Evolutionary conservation across 2,888 invertebrate species (phyloP).

Genomic region (Drosophila recens): DNA sequence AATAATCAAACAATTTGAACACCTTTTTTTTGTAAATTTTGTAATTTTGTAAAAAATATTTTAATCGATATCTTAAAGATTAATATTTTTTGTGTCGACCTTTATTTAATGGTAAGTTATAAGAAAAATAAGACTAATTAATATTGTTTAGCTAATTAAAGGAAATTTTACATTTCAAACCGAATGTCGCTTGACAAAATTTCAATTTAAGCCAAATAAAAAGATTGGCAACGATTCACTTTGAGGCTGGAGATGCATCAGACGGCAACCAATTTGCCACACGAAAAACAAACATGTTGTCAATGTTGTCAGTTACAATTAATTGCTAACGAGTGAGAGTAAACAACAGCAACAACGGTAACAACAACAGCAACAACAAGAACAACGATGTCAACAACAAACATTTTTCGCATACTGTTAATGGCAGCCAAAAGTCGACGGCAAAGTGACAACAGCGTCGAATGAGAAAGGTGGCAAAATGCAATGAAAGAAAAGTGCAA

Average conservation of each 20-base stretch:
- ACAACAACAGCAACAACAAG: slow-evolving; percentile 8
- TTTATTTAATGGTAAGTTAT: too few species aligned
- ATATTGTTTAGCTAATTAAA: background rate
- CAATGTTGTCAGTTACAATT: slow-evolving; percentile 55
- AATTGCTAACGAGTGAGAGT: slow-evolving; percentile 50
- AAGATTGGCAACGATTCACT: slow-evolving; percentile 27
- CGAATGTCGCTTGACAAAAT: background rate
- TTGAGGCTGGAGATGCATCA: slow-evolving; percentile 27
- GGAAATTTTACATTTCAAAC: background rate
- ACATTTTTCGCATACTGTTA: slow-evolving; percentile 2
- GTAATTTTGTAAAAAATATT: too few species aligned
- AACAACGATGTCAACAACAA: slow-evolving; percentile 12
- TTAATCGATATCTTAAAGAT: too few species aligned
- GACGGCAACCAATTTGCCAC: slow-evolving; percentile 38
- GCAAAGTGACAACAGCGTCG: slow-evolving; percentile 30
- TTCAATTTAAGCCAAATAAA: background rate
- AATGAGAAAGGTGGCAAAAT: slow-evolving; percentile 18
- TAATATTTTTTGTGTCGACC: too few species aligned
- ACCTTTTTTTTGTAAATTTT: too few species aligned
- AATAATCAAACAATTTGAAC: too few species aligned
- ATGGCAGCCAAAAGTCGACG: slow-evolving; percentile 26
- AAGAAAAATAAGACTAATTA: too few species aligned
- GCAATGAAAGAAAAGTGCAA: slow-evolving; percentile 36
- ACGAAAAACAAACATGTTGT: slow-evolving; percentile 56
- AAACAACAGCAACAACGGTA: slow-evolving; percentile 11